Evolutionary conservation across 2,797 vertebrate species (phyloP).

Genomic region (Cheirogaleus major): DNA sequence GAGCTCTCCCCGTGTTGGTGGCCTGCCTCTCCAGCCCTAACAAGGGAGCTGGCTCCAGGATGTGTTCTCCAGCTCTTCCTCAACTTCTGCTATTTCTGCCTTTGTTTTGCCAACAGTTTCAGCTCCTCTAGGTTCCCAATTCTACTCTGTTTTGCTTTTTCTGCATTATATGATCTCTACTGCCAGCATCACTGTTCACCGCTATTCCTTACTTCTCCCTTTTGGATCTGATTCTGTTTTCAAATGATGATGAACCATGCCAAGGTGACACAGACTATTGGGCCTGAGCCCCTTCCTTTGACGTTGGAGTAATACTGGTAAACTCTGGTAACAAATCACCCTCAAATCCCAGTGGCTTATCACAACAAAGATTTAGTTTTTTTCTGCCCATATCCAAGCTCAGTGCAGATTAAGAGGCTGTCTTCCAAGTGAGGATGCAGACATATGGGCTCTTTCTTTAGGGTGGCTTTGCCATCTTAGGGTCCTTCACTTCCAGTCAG

Average conservation of each 20-base stretch:
- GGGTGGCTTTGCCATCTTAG: not conserved
- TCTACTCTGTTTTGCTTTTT: not conserved
- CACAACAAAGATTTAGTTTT: not conserved
- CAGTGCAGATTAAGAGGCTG: accelerated
- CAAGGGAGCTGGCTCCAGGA: not conserved
- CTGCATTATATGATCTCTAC: not conserved
- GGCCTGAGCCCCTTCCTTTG: not conserved
- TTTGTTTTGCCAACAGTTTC: not conserved
- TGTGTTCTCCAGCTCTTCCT: not conserved
- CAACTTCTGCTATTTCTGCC: not conserved
- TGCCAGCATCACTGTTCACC: not conserved
- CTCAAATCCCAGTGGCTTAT: not conserved
- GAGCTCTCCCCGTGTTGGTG: not conserved
- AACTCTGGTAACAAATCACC: not conserved
- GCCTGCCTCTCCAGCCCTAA: not conserved
- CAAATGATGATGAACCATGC: not conserved
- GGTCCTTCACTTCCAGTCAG: not conserved
- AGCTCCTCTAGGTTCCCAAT: not conserved
- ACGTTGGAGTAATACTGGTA: not conserved
- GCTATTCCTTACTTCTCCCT: not conserved
- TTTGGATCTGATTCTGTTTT: not conserved
- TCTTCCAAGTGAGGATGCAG: not conserved
- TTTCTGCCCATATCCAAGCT: not conserved
- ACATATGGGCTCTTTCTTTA: not conserved
- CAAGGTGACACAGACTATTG: not conserved